Base-by-base conservation (phyloP, 2,113 vertebrate genomes). In the Oxyruncus cristatus region DNA sequence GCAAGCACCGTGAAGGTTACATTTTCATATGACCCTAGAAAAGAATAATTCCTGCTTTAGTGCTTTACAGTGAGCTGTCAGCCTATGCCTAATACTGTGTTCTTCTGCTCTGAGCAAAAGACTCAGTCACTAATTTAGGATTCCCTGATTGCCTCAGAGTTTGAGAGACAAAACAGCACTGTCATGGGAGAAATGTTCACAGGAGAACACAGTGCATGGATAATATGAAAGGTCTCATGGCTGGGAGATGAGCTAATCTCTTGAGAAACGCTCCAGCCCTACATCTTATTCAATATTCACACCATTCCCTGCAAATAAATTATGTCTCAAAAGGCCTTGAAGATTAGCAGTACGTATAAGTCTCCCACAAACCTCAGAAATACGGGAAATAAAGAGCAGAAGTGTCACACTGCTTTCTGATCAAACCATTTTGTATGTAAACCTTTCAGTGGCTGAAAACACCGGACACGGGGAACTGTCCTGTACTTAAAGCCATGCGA, bases 241-340 rank as follows among this genome's bases (percentile, higher is more conserved):
- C 81, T 81, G 77, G 42, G 66, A 87, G 16, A 78, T 53, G n/a
- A 82, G 44, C 83, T 67, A 70, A 85, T 89, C 77, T 84, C 77
- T 71, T 0, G 0, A 85, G 52, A 79, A 84, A 72, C 24, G 71
- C 55, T 67, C 33, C 42, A 78, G 66, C 47, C 33, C 56, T 49
- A 18, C 2, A 1, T 74, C 26, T 92, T 78, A 65, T 8, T 87
- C 2, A 8, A 39, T 93, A 39, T 47, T 85, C 62, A 50, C 65
- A 67, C 74, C 28, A 28, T 61, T 93, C 65, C 63, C 39, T 89
- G 66, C 58, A 78, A 74, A 89, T 86, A 78, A 74, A 85, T 63
- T 46, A 42, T 67, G 35, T 78, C 52, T 92, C 52, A 55, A 37
- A 84, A 67, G 47, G 35, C 49, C 39, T 63, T 80, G 47, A 85